Evolutionary conservation across 2,113 vertebrate species (phyloP), one percentile per base, ranked within the genome.

Genomic region (Actenoides hombroni): DNA sequence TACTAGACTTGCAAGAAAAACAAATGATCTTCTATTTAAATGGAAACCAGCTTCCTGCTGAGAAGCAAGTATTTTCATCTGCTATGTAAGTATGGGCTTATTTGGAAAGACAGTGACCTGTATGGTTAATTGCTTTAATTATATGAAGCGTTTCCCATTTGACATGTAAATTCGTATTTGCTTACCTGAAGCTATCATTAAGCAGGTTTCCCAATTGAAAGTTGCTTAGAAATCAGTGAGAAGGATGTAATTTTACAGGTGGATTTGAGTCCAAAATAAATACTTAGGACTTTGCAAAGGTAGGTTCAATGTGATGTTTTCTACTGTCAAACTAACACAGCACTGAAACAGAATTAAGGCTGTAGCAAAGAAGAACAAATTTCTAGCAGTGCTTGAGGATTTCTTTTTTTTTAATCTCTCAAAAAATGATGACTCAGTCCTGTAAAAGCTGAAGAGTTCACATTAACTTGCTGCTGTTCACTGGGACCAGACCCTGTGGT

Each of bases 1-100:
- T 99, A 89, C 97, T 99, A 97, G 99, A 99, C 97, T 98, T 99
- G 87, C 99, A 98, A 97, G 99, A 99, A 98, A 99, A 99, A 97
- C 98, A 99, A 97, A 99, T 99, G 99, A 98, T 99, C 97, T 99
- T 99, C 98, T 99, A 99, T 97, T 98, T 99, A 96, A 99, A 99
- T 48, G 99, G 99, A 95, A 98, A 99, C 97, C 99, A 99, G 92
- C 98, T 99, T 96, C 99, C 99, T 73, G 99, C 99, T 28, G 99
- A 99, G 97, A 99, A 99, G 95, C 99, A 99, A 98, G 99, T 99
- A 78, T 99, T 99, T 97, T 99, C 99, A 90, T 99, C 99, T 64
- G 98, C 99, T 93, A 97, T 98, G 99, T 99, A 97, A 98, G 99
- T 98, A 94, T 64, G 59, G 93, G 77, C 53, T 96, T 39, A 28